Base-by-base conservation (phyloP, 2,797 vertebrate genomes). In the Chaunax sp. region DNA sequence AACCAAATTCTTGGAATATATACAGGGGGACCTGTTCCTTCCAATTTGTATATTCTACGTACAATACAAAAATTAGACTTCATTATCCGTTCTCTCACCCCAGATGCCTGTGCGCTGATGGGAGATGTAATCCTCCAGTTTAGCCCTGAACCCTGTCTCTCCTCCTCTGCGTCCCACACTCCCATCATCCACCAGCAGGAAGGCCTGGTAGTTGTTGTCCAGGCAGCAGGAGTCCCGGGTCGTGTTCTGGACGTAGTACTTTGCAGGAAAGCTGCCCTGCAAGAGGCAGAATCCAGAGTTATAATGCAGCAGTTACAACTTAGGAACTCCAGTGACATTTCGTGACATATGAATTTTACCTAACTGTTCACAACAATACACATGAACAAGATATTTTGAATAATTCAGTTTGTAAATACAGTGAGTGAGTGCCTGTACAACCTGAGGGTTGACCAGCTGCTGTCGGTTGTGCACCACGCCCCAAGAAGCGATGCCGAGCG, bases 111-210 rank as follows among this genome's bases (percentile, higher is more conserved):
- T 95, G 80, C 93, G 95, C 87, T 96, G 96, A 33, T 93, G 91
- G 20, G 96, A 95, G 44, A 97, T 94, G 74, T 93, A 91, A 69
- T 94, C 87, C 78, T 98, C 96, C 14, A 98, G 88, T 37, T 85
- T 92, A 69, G 94, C 90, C 80, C 95, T 94, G 81, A 97, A 96
- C 18, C 78, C 69, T 0, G 77, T 89, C 75, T 96, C 95, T 0
- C 93, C 94, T 1, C 95, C 95, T 70, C 82, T 69, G 44, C 84
- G 89, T 20, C 93, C 92, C 2, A 89, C 86, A 0, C 91, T 96
- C 3, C 96, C 96, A 3, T 98, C 94, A 0, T 98, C 96, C 86
- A 96, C 96, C 69, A 98, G 85, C 26, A 98, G 90, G 85, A 97
- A 98, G 28, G 94, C 95, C 16, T 96, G 95, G 82, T 96, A 95